Evolutionary conservation across 2,113 vertebrate species (phyloP), one percentile per base, ranked within the genome.

Genomic region (Spheniscus mendiculus): DNA sequence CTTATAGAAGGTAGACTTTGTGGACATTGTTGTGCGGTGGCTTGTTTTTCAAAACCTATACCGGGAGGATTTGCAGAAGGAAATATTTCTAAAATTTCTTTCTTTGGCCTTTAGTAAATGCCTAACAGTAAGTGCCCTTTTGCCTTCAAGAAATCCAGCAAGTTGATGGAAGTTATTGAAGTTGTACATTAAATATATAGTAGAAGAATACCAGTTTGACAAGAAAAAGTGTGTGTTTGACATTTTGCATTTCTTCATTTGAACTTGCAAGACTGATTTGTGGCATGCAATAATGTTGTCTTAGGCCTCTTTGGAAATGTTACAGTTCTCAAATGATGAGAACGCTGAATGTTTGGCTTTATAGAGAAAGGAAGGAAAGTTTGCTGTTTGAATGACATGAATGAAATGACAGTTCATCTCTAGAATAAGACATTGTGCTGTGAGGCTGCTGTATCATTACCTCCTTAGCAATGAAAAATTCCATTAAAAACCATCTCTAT

Each of bases 381-480:
- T 94, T 96, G 58, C 72, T 91, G 22, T 91, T 93, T 97, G 96
- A 97, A 63, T 98, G 97, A 96, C 94, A 23, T 30, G 89, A 97
- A 82, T 95, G 87, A 97, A 98, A 96, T 98, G 97, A 94, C 91
- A 98, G 95, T 66, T 98, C 90, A 83, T 94, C 87, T 96, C 71
- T 30, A 61, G 89, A 98, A 85, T 90, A 83, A 91, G 63, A 82
- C 76, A 71, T 76, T 86, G 47, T 95, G 47, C 90, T 96, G 44
- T 73, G 95, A 97, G 95, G 94, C 91, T 85, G 78, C 83, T 92
- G 67, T 92, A 87, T 97, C 95, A 96, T 96, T 97, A 58, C 87
- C 97, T 94, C 88, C 87, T 95, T 94, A 95, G 91, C 87, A 92
- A 87, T 94, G 95, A 97, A 98, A 97, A 96, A 96, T 95, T 92